Evolutionary conservation across 2,113 vertebrate genomes (phyloP).

Genomic region (Aix galericulata): DNA sequence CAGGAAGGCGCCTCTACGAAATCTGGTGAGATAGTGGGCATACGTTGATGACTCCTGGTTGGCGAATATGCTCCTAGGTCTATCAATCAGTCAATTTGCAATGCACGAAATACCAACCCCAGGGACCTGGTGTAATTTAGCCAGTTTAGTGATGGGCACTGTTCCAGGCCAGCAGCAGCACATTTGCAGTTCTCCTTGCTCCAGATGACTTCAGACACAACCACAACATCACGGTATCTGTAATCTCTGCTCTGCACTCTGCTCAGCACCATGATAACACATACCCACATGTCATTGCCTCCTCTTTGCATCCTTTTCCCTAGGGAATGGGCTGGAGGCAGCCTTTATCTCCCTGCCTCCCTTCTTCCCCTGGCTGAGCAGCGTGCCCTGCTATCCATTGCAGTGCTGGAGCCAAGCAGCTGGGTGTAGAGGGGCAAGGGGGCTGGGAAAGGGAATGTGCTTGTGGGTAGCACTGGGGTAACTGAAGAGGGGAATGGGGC

Average conservation of each 20-base stretch:
- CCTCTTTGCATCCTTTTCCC: fast-evolving
- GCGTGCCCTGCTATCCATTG: not conserved
- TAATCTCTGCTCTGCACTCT: not conserved
- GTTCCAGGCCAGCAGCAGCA: not conserved
- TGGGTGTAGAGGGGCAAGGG: not conserved
- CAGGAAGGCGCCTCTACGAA: not conserved
- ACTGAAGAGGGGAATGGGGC: not conserved
- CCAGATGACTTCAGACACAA: not conserved
- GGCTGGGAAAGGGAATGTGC: not conserved
- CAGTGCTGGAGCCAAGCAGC: not conserved
- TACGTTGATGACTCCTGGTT: not conserved
- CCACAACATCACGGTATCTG: not conserved
- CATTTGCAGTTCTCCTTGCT: not conserved
- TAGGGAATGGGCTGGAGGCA: not conserved
- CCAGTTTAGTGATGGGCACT: not conserved
- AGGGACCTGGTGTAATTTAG: not conserved
- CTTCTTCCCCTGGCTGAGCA: not conserved
- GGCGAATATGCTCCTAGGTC: not conserved
- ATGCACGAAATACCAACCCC: not conserved
- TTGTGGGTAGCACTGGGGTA: not conserved
- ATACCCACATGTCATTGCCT: not conserved
- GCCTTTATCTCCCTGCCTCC: not conserved
- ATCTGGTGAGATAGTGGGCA: not conserved
- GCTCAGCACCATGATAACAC: not conserved
- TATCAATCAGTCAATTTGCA: not conserved